phyloP scores from a whole-genome alignment of 1,140 invertebrate species.

The Orchestia grillus region DNA sequence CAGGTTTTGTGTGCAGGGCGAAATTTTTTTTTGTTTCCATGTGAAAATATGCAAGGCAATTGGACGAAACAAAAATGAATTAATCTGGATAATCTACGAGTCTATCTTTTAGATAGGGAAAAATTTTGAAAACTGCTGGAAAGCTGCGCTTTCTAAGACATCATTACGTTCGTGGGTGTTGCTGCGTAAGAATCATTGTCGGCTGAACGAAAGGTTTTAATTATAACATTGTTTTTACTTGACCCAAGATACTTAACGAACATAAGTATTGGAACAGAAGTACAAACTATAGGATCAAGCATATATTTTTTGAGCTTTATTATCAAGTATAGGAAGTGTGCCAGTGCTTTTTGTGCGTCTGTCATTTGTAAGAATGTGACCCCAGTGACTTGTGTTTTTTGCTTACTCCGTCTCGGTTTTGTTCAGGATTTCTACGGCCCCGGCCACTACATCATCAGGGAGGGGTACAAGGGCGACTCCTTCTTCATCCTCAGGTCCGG shows the following conservation, averaged over 20 bases:
- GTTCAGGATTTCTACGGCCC: conserved; percentile 84
- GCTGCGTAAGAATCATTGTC: neutral
- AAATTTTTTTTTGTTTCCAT: neutral
- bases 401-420: neutral
- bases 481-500: conserved; percentile 97
- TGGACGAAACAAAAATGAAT: too few relatives aligned
- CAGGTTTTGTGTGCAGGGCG: neutral
- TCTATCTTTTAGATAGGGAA: too few relatives aligned
- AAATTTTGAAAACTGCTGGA: too few relatives aligned
- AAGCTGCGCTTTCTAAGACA: too few relatives aligned
- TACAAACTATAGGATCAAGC: too few relatives aligned
- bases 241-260: too few relatives aligned
- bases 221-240: too few relatives aligned
- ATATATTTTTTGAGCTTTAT: neutral
- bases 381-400: conserved; percentile 3
- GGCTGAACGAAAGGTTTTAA: neutral
- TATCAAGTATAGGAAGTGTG: neutral
- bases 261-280: too few relatives aligned
- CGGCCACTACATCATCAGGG: conserved; percentile 88
- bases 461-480: conserved; percentile 94
- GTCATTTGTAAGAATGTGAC: neutral
- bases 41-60: too few relatives aligned
- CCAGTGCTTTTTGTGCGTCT: neutral
- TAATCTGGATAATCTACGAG: too few relatives aligned
- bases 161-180: too few relatives aligned